A percentile compares a stretch with the other conserved stretches of the same genome.
Evolutionary conservation across 2,888 invertebrate species (phyloP).

Genomic region (Agrochola litura): DNA sequence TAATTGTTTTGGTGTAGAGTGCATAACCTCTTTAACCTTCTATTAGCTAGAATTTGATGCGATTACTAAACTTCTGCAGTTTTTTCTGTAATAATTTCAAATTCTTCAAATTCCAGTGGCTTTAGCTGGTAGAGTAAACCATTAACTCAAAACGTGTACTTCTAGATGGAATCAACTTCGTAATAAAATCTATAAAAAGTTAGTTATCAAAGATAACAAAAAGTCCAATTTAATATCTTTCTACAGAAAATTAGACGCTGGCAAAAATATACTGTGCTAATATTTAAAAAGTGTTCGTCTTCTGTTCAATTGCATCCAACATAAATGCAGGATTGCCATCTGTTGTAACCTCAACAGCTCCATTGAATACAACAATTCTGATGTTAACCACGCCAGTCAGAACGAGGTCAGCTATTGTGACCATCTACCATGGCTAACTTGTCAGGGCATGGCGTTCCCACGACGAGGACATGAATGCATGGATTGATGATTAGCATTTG

Average conservation of each 20-base stretch:
- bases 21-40: constrained; percentile 30
- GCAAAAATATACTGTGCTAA: background rate
- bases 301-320: constrained; percentile 1
- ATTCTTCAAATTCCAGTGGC: background rate
- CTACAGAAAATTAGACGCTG: background rate
- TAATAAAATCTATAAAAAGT: background rate
- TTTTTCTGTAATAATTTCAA: background rate
- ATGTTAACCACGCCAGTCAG: constrained; percentile 65
- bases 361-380: constrained; percentile 55
- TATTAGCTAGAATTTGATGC: constrained; percentile 33
- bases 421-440: constrained; percentile 69
- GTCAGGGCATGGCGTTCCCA: constrained; percentile 75
- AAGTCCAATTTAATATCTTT: background rate
- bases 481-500: constrained; percentile 61
- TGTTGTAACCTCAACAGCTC: constrained; percentile 41
- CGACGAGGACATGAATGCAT: constrained; percentile 64
- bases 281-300: background rate
- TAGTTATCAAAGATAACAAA: background rate
- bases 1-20: constrained; percentile 35
- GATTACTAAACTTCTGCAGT: background rate
- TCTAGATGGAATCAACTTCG: background rate
- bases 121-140: background rate
- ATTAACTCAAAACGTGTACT: background rate
- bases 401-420: constrained; percentile 77
- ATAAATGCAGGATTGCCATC: constrained; percentile 24